These are phyloP conservation scores for Margarornis squamiger DNA, from an alignment of 2,797 vertebrate genomes.

Conservation along the genomic window DNA sequence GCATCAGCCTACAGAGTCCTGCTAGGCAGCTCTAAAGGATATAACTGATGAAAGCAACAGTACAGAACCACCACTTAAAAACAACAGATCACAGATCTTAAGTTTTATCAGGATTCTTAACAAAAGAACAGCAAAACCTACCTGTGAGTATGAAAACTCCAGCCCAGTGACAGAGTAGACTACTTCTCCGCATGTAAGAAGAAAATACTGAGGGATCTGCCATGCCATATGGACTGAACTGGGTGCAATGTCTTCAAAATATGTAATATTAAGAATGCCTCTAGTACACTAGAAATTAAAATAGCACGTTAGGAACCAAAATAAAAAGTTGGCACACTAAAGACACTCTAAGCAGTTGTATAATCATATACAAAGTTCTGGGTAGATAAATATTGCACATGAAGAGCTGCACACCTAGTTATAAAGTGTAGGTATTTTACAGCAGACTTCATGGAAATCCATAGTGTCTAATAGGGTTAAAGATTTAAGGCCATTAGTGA, in stretches of 20 bases:
- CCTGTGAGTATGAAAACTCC: constrained; percentile 97
- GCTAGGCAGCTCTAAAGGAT: neutral
- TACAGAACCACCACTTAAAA: neutral
- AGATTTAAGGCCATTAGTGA: neutral
- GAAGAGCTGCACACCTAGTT: neutral
- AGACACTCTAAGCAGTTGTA: neutral
- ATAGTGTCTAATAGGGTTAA: neutral
- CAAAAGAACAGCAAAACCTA: constrained; percentile 55
- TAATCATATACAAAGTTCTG: neutral
- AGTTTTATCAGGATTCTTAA: neutral
- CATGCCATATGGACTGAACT: constrained; percentile 90
- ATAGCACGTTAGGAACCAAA: neutral
- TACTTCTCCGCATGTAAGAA: constrained; percentile 91
- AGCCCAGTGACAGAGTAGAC: constrained; percentile 94
- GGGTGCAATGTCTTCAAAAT: constrained; percentile 81
- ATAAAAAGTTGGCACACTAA: neutral
- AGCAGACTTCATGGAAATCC: neutral
- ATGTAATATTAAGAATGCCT: neutral
- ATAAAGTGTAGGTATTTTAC: neutral
- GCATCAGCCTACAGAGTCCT: neutral
- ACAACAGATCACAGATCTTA: neutral
- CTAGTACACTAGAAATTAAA: constrained; percentile 26
- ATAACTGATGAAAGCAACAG: neutral
- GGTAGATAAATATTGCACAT: neutral
- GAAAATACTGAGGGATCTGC: constrained; percentile 96